Percentiles rank a stretch among this genome's conserved stretches.
These are phyloP conservation scores for Zootermopsis nevadensis DNA, from an alignment of 2,888 invertebrate genomes.

Conservation along the genomic window DNA sequence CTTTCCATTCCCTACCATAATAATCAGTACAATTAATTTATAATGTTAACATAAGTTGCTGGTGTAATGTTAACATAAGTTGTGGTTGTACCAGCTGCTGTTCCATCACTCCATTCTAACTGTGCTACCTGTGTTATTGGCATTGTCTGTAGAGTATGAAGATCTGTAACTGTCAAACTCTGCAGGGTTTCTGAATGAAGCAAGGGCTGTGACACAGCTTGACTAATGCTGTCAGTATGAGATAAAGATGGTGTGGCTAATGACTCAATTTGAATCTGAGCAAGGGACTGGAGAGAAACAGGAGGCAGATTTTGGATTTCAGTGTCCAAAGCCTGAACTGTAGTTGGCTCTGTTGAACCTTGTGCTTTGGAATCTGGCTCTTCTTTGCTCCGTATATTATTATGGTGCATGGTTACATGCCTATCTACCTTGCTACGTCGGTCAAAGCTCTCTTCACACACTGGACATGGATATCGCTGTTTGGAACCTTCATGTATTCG, in stretches of 20 bases:
- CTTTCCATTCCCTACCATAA: no score
- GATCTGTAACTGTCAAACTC: conserved; percentile 41
- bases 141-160: conserved; percentile 35
- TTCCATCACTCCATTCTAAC: conserved; percentile 48
- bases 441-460: conserved; percentile 30
- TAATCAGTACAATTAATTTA: neutral
- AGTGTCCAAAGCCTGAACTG: neutral
- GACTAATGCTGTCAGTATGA: neutral
- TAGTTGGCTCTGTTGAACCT: neutral
- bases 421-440: conserved; percentile 30
- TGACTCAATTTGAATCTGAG: neutral
- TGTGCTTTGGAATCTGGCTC: neutral
- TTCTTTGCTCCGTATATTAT: neutral
- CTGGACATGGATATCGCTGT: conserved; percentile 4
- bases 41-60: conserved; percentile 45
- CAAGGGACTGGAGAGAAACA: neutral
- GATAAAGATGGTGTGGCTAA: neutral
- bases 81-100: conserved; percentile 39
- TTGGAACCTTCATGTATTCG: conserved; percentile 46
- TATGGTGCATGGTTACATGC: conserved; percentile 14
- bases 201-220: conserved; percentile 2
- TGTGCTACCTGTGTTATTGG: conserved; percentile 47
- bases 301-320: neutral
- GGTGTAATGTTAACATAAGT: conserved; percentile 48
- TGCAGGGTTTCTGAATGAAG: conserved; percentile 31